Evolutionary conservation across 2,797 vertebrate genomes (phyloP).

Genomic region (Peromyscus eremicus): DNA sequence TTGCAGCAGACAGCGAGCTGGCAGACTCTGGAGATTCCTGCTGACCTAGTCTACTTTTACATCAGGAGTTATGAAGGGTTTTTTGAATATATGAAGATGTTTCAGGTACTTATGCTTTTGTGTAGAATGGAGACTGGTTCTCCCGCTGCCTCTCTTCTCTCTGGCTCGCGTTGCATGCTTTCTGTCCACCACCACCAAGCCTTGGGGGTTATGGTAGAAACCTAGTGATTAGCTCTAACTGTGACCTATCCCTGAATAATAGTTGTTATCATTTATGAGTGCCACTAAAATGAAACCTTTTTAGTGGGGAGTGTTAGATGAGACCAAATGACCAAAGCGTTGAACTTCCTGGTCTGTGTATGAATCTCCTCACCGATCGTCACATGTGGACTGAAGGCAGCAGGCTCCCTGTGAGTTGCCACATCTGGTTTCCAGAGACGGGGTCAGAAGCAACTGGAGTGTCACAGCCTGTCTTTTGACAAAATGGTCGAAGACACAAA

Average conservation of each 20-base stretch:
- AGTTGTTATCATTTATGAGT: not conserved
- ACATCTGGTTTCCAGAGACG: not conserved
- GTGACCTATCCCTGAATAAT: not conserved
- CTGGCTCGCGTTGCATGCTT: not conserved
- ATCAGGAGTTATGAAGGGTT: constrained; percentile 12
- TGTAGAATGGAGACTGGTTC: not conserved
- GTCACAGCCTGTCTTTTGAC: not conserved
- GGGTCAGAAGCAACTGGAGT: not conserved
- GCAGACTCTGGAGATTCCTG: not conserved
- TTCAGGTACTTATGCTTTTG: not conserved
- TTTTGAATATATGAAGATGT: not conserved
- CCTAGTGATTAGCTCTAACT: not conserved
- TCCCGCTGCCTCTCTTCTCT: not conserved
- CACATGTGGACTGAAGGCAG: not conserved
- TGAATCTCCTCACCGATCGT: not conserved
- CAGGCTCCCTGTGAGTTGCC: not conserved
- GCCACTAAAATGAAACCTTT: not conserved
- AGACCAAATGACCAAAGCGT: not conserved
- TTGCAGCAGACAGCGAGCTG: not conserved
- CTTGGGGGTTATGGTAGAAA: not conserved
- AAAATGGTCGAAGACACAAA: constrained; percentile 15
- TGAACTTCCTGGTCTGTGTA: accelerated
- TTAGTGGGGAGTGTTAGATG: not conserved
- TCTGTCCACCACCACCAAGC: not conserved
- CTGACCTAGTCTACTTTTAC: not conserved